Evolutionary conservation across 2,113 vertebrate species (phyloP), one percentile per base, ranked within the genome.

Genomic region (Gallinago undulata): DNA sequence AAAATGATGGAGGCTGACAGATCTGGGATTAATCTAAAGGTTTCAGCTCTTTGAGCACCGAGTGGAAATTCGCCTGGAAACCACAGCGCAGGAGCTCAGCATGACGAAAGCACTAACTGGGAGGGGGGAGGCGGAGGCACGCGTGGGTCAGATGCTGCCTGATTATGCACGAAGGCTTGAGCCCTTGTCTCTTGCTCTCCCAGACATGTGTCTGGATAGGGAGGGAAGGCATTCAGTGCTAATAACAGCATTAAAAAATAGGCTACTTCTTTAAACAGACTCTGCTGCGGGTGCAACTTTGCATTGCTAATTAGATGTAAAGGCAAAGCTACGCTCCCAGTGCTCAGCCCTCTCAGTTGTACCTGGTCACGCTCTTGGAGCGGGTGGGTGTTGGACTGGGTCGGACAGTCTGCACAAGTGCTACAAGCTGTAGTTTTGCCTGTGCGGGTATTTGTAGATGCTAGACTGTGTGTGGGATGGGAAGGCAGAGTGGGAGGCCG

Each of bases 51-150:
- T 93, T 90, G 91, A 94, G 92, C 94, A 96, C 85, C 78, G 39
- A 97, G 96, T 94, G 84, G 96, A 98, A 95, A 97, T 97, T 97
- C 21, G 95, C 97, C 97, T 93, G 95, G 85, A 97, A 97, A 97
- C 96, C 87, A 95, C 84, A 89, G 78, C 1, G 33, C 83, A 41
- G 35, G 90, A 96, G 86, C 93, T 79, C 39, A 87, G 51, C n/a
- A 10, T 92, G 81, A 93, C 68, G 89, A 88, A 95, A 95, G 92
- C 86, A 80, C 73, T 77, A 62, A 84, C 85, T 91, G 93, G 90
- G 96, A 90, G 43, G 75, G 22, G 83, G 94, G 63, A 39, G 82
- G 51, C 1, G 5, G 39, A 80, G 72, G 74, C 43, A 64, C 30
- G 43, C 9, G 5, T 87, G 78, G 85, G 81, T 90, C 48, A 82